Evolutionary conservation across 23 tunicate genomes (phyloP).

Genomic region (Trididemnum miniatum): DNA sequence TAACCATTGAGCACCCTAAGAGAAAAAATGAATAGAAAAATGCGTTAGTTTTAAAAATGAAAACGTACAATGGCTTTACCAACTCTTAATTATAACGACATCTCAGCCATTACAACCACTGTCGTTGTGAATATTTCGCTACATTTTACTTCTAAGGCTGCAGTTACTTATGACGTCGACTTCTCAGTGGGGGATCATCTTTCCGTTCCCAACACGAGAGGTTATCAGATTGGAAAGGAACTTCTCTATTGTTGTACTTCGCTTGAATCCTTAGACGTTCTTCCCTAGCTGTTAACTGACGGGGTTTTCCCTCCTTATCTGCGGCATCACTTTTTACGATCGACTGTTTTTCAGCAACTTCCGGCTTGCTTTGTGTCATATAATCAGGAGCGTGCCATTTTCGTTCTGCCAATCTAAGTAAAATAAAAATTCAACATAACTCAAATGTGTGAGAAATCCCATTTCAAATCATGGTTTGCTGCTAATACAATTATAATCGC

Average conservation of each 20-base stretch:
- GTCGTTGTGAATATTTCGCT: too few species aligned
- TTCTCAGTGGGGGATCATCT: constrained; percentile 52
- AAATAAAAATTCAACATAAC: too few species aligned
- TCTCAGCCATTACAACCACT: too few species aligned
- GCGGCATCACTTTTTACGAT: not conserved
- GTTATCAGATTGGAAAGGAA: constrained; percentile 62
- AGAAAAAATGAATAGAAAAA: not conserved
- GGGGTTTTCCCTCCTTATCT: constrained; percentile 7
- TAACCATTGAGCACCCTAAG: not conserved
- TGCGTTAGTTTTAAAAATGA: not conserved
- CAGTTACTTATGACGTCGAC: constrained; percentile 60
- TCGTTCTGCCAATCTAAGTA: constrained; percentile 27
- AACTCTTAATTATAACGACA: too few species aligned
- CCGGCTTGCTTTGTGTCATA: constrained; percentile 37
- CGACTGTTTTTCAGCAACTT: not conserved
- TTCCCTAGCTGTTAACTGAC: constrained; percentile 48
- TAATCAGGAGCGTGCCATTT: constrained; percentile 76
- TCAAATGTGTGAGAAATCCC: too few species aligned
- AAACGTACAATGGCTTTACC: not conserved
- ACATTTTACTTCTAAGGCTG: too few species aligned
- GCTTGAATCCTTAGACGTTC: constrained; percentile 63
- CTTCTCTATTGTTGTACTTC: constrained; percentile 54
- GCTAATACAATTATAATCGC: too few species aligned
- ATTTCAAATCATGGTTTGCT: too few species aligned
- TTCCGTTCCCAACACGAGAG: constrained; percentile 65